phyloP scores from a whole-genome alignment of 2,888 invertebrate genomes.

The Meganola albula region DNA sequence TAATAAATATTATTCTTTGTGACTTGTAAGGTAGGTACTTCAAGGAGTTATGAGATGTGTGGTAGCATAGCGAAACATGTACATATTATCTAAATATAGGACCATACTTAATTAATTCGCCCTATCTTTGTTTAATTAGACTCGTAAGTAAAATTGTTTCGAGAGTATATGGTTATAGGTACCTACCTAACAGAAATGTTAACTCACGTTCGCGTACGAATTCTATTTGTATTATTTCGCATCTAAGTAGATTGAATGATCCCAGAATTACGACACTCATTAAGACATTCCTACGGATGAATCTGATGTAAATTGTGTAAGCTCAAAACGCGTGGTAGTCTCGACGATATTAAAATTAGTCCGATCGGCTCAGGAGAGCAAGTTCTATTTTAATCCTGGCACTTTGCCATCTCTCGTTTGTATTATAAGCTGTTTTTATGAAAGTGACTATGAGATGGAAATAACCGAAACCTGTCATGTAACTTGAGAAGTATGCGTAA shows the following conservation, averaged over 20 bases:
- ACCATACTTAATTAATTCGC: too few species aligned
- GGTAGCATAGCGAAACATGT: too few species aligned
- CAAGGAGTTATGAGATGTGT: too few species aligned
- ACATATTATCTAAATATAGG: too few species aligned
- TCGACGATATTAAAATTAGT: conserved; percentile 72
- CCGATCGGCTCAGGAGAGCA: conserved; percentile 67
- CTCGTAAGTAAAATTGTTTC: too few species aligned
- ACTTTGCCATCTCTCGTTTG: conserved; percentile 73
- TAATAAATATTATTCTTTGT: too few species aligned
- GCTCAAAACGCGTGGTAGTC: conserved; percentile 46
- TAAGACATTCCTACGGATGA: conserved; percentile 11
- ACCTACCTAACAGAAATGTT: neutral
- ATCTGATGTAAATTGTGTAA: conserved; percentile 43
- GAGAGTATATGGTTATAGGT: neutral
- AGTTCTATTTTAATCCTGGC: conserved; percentile 71
- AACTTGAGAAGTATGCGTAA: conserved; percentile 65
- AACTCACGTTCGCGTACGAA: too few species aligned
- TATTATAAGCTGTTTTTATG: conserved; percentile 78
- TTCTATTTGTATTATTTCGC: conserved; percentile 1
- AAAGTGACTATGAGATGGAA: conserved; percentile 75
- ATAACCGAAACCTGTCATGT: conserved; percentile 74
- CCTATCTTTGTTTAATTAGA: too few species aligned
- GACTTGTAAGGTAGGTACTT: too few species aligned
- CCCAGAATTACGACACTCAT: conserved; percentile 8
- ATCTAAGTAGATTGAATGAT: conserved; percentile 7